A percentile compares a stretch with the other conserved stretches of the same genome.
Conservation (phyloP, 2,888 invertebrate species). For the Melanophora roralis region DNA sequence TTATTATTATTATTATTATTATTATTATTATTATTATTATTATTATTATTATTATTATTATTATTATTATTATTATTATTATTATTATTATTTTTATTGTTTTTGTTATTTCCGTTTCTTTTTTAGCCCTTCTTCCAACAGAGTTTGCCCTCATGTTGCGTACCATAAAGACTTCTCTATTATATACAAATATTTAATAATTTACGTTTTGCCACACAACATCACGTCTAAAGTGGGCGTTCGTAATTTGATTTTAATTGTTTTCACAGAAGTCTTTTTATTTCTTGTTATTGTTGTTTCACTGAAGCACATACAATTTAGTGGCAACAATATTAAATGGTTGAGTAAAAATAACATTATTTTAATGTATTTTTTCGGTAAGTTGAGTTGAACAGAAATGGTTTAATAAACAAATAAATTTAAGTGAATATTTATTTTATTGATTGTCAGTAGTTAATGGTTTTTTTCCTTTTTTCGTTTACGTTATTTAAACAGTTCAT, state of each 20-base stretch:
- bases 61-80: no score
- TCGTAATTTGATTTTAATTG: slow-evolving; percentile 28
- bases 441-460: background rate
- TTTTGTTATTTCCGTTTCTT: background rate
- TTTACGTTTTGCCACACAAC: background rate
- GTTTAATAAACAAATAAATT: background rate
- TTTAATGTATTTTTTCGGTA: no score
- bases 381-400: background rate
- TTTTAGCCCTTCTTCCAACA: no score
- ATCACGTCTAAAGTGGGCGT: slow-evolving; percentile 7
- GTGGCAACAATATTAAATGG: background rate
- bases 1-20: no score
- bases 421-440: background rate
- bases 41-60: no score
- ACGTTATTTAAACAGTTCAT: background rate
- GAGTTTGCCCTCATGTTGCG: background rate
- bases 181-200: background rate
- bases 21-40: no score
- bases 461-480: background rate
- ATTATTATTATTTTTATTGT: background rate
- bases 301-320: slow-evolving; percentile 31
- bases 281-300: background rate
- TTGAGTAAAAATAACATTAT: background rate
- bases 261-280: background rate
- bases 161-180: background rate